Conservation (phyloP, 2,113 vertebrate genomes). For the Corythornis cristatus region DNA sequence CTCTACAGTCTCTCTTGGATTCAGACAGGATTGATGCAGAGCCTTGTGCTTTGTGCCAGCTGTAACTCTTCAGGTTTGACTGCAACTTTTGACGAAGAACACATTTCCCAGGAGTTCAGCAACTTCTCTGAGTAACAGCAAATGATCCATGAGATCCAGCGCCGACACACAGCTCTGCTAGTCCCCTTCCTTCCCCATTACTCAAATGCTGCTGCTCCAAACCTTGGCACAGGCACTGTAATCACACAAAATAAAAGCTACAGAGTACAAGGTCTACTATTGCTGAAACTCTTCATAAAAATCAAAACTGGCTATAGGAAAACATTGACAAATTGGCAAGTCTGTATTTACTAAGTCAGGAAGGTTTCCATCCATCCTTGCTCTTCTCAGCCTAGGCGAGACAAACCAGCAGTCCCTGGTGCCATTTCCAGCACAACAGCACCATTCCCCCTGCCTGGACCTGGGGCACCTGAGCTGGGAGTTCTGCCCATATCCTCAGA, state of each 20-base stretch:
- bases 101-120: neutral
- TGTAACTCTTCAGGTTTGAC: neutral
- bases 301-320: neutral
- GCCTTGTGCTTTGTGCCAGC: neutral
- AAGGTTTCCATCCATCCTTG: neutral
- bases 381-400: neutral
- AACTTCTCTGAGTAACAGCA: neutral
- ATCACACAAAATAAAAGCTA: neutral
- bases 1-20: neutral
- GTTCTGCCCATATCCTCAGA: neutral
- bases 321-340: neutral
- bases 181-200: neutral
- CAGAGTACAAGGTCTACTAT: neutral
- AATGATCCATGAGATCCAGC: neutral
- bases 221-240: neutral
- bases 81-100: neutral
- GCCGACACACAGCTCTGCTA: neutral
- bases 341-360: neutral
- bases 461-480: neutral
- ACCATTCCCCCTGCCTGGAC: neutral
- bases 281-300: neutral
- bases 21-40: neutral
- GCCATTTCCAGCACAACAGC: neutral
- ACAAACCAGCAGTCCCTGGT: neutral
- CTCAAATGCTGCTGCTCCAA: neutral